Evolutionary conservation across 35 echinoderm and acorn worm genomes (phyloP), one percentile per base, ranked within the genome.

Genomic region (Anneissia japonica): DNA sequence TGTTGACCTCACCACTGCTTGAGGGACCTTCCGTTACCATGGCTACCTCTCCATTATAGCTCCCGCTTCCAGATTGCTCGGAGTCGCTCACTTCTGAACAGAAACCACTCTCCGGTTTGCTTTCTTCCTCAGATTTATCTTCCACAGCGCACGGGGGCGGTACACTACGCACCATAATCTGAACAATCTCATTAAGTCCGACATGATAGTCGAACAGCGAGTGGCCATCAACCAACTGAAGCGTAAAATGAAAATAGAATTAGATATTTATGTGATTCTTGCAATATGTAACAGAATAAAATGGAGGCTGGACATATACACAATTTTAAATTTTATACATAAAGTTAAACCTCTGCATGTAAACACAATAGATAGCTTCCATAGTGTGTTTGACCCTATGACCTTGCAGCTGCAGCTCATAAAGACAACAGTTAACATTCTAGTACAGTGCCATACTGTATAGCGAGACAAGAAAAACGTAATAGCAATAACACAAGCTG

Each of bases 171-270:
- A 98, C 81, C 91, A 98, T 89, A 17, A 93, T 79, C 79, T 98
- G 95, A 72, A 98, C 93, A 79, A 91, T 98, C 46, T 93, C 92
- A 87, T 98, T 98, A 26, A 91, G 77, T 13, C 83, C 89, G 38
- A 98, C 92, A 74, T 89, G 72, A 51, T 98, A 98, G 74, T 98
- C 95, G 81, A 91, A 98, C 0, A 94, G 79, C 0, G 91, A 87
- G 77, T 98, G 95, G 38, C 91, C 91, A 91, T 88, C 72, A 19
- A 84, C 95, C 21, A 98, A 81, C 95, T 98, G 79, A 38, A 83
- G 83, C 35, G 80, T 26, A 79, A 64, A 39, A 46, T 77, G 36
- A 23, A 38, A 32, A 21, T 17, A 77, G 31, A n/a, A n/a, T n/a
- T n/a, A n/a, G n/a, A n/a, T n/a, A n/a, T n/a, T n/a, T n/a, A n/a